Percentiles rank a stretch among this genome's conserved stretches.
Evolutionary conservation across 2,113 vertebrate species (phyloP).

Genomic region (Grus americana): DNA sequence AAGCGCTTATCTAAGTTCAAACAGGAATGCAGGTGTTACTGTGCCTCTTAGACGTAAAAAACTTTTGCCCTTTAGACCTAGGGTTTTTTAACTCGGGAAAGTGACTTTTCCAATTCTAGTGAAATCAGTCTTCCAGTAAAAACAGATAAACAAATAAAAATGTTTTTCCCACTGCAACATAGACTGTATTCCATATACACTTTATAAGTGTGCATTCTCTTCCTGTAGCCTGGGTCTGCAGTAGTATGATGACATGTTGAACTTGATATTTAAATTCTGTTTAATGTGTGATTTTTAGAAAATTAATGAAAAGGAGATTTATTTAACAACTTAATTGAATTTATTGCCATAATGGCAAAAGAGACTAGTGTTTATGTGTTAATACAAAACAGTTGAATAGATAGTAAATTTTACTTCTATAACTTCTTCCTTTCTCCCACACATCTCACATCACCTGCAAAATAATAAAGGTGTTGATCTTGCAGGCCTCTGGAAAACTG

Average conservation of each 20-base stretch:
- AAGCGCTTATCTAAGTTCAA: not conserved
- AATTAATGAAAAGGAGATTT: not conserved
- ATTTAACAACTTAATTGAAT: not conserved
- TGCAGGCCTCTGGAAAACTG: not conserved
- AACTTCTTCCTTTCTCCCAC: not conserved
- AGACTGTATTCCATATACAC: not conserved
- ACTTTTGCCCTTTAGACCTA: not conserved
- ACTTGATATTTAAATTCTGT: not conserved
- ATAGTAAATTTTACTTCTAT: not conserved
- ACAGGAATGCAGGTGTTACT: not conserved
- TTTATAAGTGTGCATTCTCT: accelerated
- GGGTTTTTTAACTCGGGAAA: not conserved
- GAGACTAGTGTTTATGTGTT: not conserved
- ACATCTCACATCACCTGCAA: not conserved
- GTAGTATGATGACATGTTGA: not conserved
- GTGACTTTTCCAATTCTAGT: not conserved
- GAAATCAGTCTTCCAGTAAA: not conserved
- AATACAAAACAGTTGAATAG: not conserved
- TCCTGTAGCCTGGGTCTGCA: not conserved
- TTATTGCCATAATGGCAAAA: not conserved
- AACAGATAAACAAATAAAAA: not conserved
- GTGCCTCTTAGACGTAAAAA: not conserved
- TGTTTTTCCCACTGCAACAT: not conserved
- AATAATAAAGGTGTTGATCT: not conserved
- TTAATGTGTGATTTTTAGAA: not conserved